Conservation (phyloP, 2,797 vertebrate species). For the Sebastes minor region DNA sequence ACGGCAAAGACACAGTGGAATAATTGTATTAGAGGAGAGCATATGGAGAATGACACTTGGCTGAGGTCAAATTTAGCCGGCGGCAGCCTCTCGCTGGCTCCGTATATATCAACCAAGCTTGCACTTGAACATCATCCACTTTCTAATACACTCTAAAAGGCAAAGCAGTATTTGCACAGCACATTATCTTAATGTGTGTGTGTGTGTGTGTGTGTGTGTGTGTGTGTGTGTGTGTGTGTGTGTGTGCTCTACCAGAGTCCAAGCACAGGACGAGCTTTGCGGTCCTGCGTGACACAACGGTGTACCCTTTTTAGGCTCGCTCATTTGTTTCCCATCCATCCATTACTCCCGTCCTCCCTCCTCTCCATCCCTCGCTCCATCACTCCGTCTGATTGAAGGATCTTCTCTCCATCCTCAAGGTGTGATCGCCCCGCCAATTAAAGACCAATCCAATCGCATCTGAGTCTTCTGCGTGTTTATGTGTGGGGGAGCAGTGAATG, state of each 20-base stretch:
- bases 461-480: slow-evolving; percentile 82
- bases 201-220: slow-evolving; percentile 18
- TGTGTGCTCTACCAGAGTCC: slow-evolving; percentile 8
- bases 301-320: slow-evolving; percentile 61
- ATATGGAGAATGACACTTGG: slow-evolving; percentile 84
- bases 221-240: slow-evolving; percentile 23
- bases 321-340: slow-evolving; percentile 69
- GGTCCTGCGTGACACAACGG: slow-evolving; percentile 46
- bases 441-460: slow-evolving; percentile 97
- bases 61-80: slow-evolving; percentile 67
- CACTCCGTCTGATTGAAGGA: slow-evolving; percentile 81
- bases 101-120: slow-evolving; percentile 34
- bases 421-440: slow-evolving; percentile 90
- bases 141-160: slow-evolving; percentile 76
- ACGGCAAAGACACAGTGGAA: slow-evolving; percentile 31
- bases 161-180: slow-evolving; percentile 61
- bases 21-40: slow-evolving; percentile 66
- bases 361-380: slow-evolving; percentile 60
- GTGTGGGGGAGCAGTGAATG: slow-evolving; percentile 58
- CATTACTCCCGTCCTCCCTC: slow-evolving; percentile 46
- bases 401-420: slow-evolving; percentile 76
- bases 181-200: slow-evolving; percentile 67
- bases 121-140: slow-evolving; percentile 58
- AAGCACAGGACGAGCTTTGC: slow-evolving; percentile 26
- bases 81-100: slow-evolving; percentile 37